These are phyloP conservation scores for Palloptera scutellata DNA, from an alignment of 2,888 invertebrate genomes.

Conservation along the genomic window DNA sequence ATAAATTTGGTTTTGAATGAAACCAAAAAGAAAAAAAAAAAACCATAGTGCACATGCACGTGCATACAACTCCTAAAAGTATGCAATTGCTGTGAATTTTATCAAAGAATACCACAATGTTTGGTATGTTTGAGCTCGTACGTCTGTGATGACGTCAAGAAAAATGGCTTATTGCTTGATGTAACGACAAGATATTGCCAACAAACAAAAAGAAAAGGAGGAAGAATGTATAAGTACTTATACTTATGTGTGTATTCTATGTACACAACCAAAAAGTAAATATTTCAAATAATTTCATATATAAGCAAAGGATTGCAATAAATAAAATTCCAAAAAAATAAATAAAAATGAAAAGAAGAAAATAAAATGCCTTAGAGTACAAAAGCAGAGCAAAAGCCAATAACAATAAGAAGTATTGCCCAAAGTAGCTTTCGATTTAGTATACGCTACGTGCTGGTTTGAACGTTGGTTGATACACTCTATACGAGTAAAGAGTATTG, in stretches of 20 bases:
- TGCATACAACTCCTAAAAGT: too few species aligned
- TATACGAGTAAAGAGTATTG: not conserved
- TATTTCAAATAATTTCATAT: constrained; percentile 2
- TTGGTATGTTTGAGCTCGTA: too few species aligned
- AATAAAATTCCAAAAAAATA: not conserved
- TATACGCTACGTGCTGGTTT: too few species aligned
- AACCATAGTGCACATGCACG: too few species aligned
- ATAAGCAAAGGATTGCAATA: constrained; percentile 12
- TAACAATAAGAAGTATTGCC: not conserved
- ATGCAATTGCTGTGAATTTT: too few species aligned
- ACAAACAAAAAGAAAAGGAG: not conserved
- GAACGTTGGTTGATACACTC: too few species aligned
- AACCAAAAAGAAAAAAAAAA: too few species aligned
- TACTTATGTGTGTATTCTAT: not conserved
- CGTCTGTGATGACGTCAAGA: constrained; percentile 3
- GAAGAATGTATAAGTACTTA: not conserved
- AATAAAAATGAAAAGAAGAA: not conserved
- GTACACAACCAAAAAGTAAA: not conserved
- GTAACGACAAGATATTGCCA: too few species aligned
- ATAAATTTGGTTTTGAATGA: too few species aligned
- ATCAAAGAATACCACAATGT: too few species aligned
- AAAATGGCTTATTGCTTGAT: too few species aligned
- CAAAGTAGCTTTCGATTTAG: not conserved
- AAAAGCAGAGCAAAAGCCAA: not conserved
- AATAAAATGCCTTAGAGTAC: not conserved